A percentile compares a stretch with the other conserved stretches of the same genome.
Evolutionary conservation across 30 jellyfish, hydroid and myxozoan species (phyloP).

Genomic region (Pelagia noctiluca): DNA sequence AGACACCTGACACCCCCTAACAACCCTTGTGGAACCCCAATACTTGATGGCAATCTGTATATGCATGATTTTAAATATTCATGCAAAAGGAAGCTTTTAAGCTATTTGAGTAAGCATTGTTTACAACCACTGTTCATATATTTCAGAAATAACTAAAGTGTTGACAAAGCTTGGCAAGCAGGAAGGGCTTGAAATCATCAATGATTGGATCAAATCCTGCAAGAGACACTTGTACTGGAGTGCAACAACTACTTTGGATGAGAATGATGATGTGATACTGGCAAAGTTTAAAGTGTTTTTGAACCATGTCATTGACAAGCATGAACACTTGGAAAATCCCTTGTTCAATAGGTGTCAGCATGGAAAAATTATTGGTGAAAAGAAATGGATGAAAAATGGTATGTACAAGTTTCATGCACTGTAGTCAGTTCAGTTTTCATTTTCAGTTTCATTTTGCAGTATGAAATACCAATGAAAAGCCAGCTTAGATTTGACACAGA

Average conservation of each 20-base stretch:
- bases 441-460: too few species aligned
- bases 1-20: too few species aligned
- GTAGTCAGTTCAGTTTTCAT: too few species aligned
- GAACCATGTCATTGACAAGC: slow-evolving; percentile 37
- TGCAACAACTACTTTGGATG: slow-evolving; percentile 51
- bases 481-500: too few species aligned
- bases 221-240: slow-evolving; percentile 50
- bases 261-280: slow-evolving; percentile 35
- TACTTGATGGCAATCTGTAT: too few species aligned
- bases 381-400: slow-evolving; percentile 29
- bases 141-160: slow-evolving; percentile 26
- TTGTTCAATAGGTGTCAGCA: slow-evolving; percentile 27
- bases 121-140: too few species aligned
- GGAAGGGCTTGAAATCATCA: not conserved
- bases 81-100: too few species aligned
- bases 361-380: not conserved
- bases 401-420: not conserved
- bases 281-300: slow-evolving; percentile 43
- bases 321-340: not conserved
- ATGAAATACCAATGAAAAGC: too few species aligned
- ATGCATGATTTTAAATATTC: too few species aligned
- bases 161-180: slow-evolving; percentile 22
- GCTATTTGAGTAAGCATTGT: too few species aligned
- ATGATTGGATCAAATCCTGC: slow-evolving; percentile 42
- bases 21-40: too few species aligned